These are phyloP conservation scores for Poeciliopsis infans DNA, from an alignment of 2,797 vertebrate genomes.

Conservation along the genomic window DNA sequence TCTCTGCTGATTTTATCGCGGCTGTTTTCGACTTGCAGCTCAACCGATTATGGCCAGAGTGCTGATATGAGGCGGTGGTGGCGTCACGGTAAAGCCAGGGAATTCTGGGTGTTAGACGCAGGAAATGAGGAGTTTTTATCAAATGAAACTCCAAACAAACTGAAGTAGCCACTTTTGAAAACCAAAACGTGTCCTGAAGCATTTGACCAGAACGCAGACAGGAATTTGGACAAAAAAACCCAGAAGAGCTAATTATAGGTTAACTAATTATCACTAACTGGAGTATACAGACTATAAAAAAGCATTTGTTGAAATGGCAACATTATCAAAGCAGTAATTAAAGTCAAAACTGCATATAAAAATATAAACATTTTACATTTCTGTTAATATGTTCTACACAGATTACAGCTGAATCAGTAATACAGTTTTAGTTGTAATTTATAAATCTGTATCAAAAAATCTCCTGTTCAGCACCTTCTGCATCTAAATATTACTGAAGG, in stretches of 20 bases:
- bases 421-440: no score
- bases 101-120: not conserved
- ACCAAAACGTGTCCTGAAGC: not conserved
- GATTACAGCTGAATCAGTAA: not conserved
- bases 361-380: not conserved
- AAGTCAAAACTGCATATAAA: not conserved
- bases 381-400: not conserved
- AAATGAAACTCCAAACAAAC: not conserved
- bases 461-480: no score
- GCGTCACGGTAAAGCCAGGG: not conserved
- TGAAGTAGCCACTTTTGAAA: no score
- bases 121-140: not conserved
- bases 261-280: not conserved
- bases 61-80: not conserved
- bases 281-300: not conserved
- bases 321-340: no score
- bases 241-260: not conserved
- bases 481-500: no score
- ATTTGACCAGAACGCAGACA: not conserved
- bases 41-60: not conserved
- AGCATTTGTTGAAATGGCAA: not conserved
- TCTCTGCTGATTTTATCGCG: slow-evolving; percentile 4
- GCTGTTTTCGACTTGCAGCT: not conserved
- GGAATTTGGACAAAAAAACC: not conserved
- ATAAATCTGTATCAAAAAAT: no score